Base-by-base conservation (phyloP, 2,113 vertebrate species). In the Sarotherodon lohbergeri region DNA sequence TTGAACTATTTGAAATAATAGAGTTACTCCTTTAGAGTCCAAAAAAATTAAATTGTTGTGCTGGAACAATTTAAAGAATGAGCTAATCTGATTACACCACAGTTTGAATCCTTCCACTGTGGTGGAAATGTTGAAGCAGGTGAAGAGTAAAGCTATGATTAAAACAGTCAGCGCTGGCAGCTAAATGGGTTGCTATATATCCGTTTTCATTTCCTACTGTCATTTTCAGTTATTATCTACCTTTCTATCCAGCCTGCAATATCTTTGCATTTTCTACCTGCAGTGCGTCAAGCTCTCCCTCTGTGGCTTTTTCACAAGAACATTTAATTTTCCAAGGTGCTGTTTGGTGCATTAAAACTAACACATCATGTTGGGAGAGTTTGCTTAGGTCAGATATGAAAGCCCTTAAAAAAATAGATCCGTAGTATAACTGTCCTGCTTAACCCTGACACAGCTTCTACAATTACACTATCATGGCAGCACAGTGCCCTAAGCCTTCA, bases 401-500 rank as follows among this genome's bases (percentile, higher is more conserved):
- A 83, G 34, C 56, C 54, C 83, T 81, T 89, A 81, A 86, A 83
- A 85, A 88, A 90, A 86, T 22, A 76, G 82, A 83, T 48, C 43
- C 34, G 52, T 63, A 52, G 7, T 68, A 14, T 52, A 81, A 87
- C 52, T 48, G 32, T 79, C 59, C 87, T 76, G 55, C 82, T 86
- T 43, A 78, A 85, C 43, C 87, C 80, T 86, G 86, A 92, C 86
- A 84, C 17, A 14, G 84, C 66, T 83, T 88, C 82, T 83, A 82
- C 83, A 87, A 92, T 89, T 90, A 89, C 66, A 82, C 85, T 80
- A 84, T 89, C 84, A 93, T 55, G 79, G 91, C 83, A 90, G 88
- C 83, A 82, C 50, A 2, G 79, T n/a, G 90, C 85, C 57, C 82
- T 85, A 88, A 92, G 86, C 90, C 93, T 91, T 92, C 89, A 92